A percentile compares a stretch with the other conserved stretches of the same genome.
These are phyloP conservation scores for Holotrichia oblita DNA, from an alignment of 1,140 invertebrate species.

Conservation along the genomic window DNA sequence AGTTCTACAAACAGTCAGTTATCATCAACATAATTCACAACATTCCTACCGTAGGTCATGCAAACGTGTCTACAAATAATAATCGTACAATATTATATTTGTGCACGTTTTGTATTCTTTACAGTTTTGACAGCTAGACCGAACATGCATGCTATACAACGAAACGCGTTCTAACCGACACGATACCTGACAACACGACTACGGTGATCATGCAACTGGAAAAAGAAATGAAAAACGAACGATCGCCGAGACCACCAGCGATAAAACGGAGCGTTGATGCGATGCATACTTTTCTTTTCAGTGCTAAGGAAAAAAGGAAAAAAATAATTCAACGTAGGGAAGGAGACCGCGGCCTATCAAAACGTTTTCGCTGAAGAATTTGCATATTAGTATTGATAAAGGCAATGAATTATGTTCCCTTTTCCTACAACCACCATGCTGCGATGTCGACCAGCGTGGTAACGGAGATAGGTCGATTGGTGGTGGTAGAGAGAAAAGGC, in stretches of 20 bases:
- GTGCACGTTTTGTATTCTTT: neutral
- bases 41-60: neutral
- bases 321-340: neutral
- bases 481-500: neutral
- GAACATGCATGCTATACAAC: neutral
- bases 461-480: neutral
- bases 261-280: constrained; percentile 11
- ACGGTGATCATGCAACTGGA: neutral
- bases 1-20: no score
- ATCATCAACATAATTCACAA: no score
- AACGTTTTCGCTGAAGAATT: constrained; percentile 24
- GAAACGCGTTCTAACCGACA: neutral
- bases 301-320: neutral
- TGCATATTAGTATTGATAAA: constrained; percentile 32
- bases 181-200: neutral
- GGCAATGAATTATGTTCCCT: constrained; percentile 21
- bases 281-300: constrained; percentile 16
- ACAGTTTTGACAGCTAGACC: neutral
- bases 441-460: no score
- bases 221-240: constrained; percentile 3
- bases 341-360: constrained; percentile 20
- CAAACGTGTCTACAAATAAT: neutral
- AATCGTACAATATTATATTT: neutral
- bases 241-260: neutral
- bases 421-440: neutral